Percentiles rank a stretch among this genome's conserved stretches.
These are phyloP conservation scores for Lipophrys pholis DNA, from an alignment of 2,113 vertebrate genomes.

Conservation along the genomic window DNA sequence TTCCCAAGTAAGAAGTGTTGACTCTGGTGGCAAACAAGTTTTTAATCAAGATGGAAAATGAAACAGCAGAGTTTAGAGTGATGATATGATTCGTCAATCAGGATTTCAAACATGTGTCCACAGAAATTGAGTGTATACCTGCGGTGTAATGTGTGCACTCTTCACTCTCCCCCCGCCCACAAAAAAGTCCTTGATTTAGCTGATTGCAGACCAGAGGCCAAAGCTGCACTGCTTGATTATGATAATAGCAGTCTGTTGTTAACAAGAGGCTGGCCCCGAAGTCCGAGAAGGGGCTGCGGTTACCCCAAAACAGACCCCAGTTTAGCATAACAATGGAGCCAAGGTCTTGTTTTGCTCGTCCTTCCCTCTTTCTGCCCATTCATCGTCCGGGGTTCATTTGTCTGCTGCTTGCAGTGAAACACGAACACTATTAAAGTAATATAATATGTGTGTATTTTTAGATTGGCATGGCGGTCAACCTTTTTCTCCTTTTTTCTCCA, in stretches of 20 bases:
- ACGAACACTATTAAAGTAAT: neutral
- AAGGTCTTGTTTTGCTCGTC: constrained; percentile 15
- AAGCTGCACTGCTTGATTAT: constrained; percentile 49
- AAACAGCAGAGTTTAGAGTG: neutral
- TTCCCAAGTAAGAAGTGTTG: neutral
- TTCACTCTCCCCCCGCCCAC: constrained; percentile 3
- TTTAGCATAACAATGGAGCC: constrained; percentile 42
- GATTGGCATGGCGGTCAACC: neutral
- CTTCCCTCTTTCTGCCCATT: constrained; percentile 17
- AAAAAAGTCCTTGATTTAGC: constrained; percentile 54
- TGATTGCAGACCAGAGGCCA: constrained; percentile 57
- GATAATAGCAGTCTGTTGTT: constrained; percentile 46
- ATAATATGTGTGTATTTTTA: neutral
- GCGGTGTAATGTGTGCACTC: constrained; percentile 10
- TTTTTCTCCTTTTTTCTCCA: neutral
- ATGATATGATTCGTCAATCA: neutral
- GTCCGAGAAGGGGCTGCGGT: constrained; percentile 30
- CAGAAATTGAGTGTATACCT: constrained; percentile 3
- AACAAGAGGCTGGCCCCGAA: constrained; percentile 47
- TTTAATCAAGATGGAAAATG: constrained; percentile 11
- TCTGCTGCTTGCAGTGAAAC: constrained; percentile 2
- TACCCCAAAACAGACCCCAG: constrained; percentile 41
- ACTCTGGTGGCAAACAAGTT: neutral
- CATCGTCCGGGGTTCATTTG: neutral
- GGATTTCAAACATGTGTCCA: neutral